phyloP scores from a whole-genome alignment of 2,113 vertebrate species.

The Amazona guildingii region DNA sequence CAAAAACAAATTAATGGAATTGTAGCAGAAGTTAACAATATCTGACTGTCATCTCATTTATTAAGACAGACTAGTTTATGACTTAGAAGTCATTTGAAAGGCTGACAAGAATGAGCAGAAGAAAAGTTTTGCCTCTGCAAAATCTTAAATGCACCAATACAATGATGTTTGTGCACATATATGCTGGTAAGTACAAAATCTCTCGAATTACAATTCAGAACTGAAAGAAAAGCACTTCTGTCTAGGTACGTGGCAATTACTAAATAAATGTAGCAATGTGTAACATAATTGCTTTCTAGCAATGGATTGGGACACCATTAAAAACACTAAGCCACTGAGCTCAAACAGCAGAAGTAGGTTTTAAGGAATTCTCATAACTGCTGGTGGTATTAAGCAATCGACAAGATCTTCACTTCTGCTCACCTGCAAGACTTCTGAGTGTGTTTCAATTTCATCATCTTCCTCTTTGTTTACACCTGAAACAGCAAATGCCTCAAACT shows the following conservation, averaged over 20 bases:
- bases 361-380: background rate
- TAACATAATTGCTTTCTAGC: background rate
- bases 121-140: background rate
- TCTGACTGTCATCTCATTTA: background rate
- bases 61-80: background rate
- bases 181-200: background rate
- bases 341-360: background rate
- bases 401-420: background rate
- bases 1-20: background rate
- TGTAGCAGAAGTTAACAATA: background rate
- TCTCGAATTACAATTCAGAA: background rate
- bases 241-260: background rate
- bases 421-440: slow-evolving; percentile 85
- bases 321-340: background rate
- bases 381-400: background rate
- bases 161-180: background rate
- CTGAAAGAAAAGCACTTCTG: background rate
- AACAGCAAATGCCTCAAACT: slow-evolving; percentile 92
- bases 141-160: background rate
- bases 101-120: background rate
- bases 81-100: background rate
- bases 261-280: background rate
- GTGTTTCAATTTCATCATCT: slow-evolving; percentile 86
- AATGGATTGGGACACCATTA: background rate
- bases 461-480: slow-evolving; percentile 85